These are phyloP conservation scores for Genyomyrus donnyi DNA, from an alignment of 2,113 vertebrate genomes.

Conservation along the genomic window DNA sequence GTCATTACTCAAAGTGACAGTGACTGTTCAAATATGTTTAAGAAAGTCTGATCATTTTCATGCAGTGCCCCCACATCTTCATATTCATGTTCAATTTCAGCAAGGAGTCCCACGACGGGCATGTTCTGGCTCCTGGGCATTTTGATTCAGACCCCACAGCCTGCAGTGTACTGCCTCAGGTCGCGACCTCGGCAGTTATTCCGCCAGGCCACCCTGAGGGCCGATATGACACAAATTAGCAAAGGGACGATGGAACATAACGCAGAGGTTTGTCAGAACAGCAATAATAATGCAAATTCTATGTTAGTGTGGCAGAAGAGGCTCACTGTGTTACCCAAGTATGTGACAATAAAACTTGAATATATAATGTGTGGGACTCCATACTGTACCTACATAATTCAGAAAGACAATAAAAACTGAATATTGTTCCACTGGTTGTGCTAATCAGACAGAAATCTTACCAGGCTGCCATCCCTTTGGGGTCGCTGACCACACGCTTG, in stretches of 20 bases:
- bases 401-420: neutral
- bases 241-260: neutral
- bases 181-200: neutral
- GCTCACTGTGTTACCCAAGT: neutral
- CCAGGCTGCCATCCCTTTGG: constrained; percentile 44
- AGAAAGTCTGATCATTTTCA: neutral
- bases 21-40: neutral
- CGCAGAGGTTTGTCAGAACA: neutral
- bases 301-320: neutral
- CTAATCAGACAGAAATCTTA: constrained; percentile 20
- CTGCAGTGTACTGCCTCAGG: constrained; percentile 23
- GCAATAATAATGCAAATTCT: neutral
- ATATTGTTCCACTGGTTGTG: neutral
- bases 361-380: neutral
- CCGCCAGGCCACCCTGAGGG: constrained; percentile 26
- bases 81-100: no score
- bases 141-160: constrained; percentile 27
- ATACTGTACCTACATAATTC: no score
- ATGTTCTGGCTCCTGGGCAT: neutral
- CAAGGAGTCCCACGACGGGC: neutral
- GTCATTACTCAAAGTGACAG: neutral
- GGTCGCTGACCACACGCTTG: constrained; percentile 40
- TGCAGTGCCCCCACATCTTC: neutral
- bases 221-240: neutral
- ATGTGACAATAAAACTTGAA: constrained; percentile 17